Base-by-base conservation (phyloP, 1,140 invertebrate genomes). In the Solenopsis invicta region DNA sequence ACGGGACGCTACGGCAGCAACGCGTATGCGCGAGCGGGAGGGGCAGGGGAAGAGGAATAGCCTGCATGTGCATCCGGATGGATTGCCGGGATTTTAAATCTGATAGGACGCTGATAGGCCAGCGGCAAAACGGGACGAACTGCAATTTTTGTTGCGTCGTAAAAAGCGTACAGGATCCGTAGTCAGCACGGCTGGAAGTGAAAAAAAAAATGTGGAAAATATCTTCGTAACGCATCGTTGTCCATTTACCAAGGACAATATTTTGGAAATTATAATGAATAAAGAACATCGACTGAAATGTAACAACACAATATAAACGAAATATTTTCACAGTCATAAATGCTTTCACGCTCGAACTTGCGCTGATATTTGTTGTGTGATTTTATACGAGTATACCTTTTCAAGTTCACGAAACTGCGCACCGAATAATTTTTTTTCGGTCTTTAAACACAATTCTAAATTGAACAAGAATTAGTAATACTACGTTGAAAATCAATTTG, bases 61-160 rank as follows among this genome's bases (percentile, higher is more conserved):
- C 81, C 74, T 45, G 74, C 41, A 69, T 80, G 81, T 77, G 56
- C 75, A 75, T 56, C 59, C 74, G 52, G 66, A 86, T 69, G 75
- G 88, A 88, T 89, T 88, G 82, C 82, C 54, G 24, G 71, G 81
- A 88, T 89, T 89, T 89, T 87, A 86, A 86, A 89, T 89, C 74
- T 61, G 88, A 89, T 89, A 78, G 87, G 74, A 86, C 62, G 71
- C 81, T 48, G 67, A 88, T 89, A 76, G 81, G 62, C 48, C 45
- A 52, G 66, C 74, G 69, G 78, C 78, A 71, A 76, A 89, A 74
- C 72, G 29, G 86, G 41, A 77, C 64, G 75, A 82, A 86, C 81
- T 88, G 87, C 59, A 61, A 88, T 88, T 80, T 88, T 61, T 64
- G 45, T 54, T 72, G 45, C 59, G 54, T 61, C 45, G 50, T 37